phyloP scores from a whole-genome alignment of 2,113 vertebrate genomes.

The Trachemys scripta region DNA sequence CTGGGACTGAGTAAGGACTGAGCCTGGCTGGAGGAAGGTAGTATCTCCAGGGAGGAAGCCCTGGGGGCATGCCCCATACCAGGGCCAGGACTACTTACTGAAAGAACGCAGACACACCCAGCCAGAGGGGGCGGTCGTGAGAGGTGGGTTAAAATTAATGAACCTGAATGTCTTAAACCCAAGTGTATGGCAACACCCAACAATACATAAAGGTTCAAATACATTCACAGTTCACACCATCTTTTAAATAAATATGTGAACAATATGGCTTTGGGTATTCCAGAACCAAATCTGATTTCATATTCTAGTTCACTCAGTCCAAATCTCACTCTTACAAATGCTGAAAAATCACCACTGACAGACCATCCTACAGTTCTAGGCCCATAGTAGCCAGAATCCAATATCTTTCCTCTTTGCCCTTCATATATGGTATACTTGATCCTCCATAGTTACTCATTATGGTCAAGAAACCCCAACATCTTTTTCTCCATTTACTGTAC shows the following conservation, averaged over 20 bases:
- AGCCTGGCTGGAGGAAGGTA: no score
- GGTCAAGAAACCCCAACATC: neutral
- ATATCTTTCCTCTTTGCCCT: neutral
- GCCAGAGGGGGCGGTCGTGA: no score
- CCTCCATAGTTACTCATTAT: neutral
- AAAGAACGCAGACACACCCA: no score
- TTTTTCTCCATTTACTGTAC: no score
- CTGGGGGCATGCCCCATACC: no score
- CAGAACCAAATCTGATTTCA: neutral
- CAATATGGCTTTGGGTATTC: neutral
- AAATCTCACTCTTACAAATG: neutral
- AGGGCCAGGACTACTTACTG: no score
- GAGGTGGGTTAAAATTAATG: no score
- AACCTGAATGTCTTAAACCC: no score
- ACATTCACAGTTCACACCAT: neutral
- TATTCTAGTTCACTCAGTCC: neutral
- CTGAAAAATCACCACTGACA: no score
- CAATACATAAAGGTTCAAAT: neutral
- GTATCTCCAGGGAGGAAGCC: no score
- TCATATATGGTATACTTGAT: neutral
- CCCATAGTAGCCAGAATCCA: neutral
- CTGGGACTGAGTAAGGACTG: no score
- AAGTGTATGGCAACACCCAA: no score
- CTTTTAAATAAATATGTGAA: neutral
- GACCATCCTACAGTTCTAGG: neutral